Evolutionary conservation across 2,797 vertebrate species (phyloP).

Genomic region (Peromyscus nudipes): DNA sequence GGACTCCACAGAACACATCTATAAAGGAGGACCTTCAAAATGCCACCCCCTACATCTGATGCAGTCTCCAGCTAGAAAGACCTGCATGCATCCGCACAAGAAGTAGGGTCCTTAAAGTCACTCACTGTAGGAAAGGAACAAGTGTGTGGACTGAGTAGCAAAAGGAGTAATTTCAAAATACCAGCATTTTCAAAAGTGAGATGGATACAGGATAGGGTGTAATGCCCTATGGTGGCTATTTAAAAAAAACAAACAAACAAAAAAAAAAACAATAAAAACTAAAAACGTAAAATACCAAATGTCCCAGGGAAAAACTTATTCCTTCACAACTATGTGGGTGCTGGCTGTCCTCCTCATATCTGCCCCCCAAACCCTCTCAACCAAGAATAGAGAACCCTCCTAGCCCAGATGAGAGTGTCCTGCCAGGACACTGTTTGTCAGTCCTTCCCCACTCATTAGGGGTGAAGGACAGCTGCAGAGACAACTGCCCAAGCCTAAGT

Average conservation of each 20-base stretch:
- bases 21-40: background rate
- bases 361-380: background rate
- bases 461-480: background rate
- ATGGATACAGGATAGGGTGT: background rate
- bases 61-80: background rate
- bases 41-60: background rate
- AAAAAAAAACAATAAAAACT: background rate
- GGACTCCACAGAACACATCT: no score
- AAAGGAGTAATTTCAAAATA: background rate
- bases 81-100: background rate
- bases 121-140: background rate
- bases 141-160: background rate
- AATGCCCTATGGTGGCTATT: background rate
- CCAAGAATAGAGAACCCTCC: background rate
- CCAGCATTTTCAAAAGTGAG: background rate
- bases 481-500: background rate
- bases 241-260: background rate
- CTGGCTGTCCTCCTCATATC: no score
- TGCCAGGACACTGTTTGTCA: background rate
- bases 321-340: background rate
- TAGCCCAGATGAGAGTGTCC: background rate
- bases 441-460: background rate
- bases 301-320: background rate
- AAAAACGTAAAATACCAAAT: accelerated
- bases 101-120: background rate